Evolutionary conservation across 2,797 vertebrate species (phyloP).

Genomic region (Amniataba percoides): DNA sequence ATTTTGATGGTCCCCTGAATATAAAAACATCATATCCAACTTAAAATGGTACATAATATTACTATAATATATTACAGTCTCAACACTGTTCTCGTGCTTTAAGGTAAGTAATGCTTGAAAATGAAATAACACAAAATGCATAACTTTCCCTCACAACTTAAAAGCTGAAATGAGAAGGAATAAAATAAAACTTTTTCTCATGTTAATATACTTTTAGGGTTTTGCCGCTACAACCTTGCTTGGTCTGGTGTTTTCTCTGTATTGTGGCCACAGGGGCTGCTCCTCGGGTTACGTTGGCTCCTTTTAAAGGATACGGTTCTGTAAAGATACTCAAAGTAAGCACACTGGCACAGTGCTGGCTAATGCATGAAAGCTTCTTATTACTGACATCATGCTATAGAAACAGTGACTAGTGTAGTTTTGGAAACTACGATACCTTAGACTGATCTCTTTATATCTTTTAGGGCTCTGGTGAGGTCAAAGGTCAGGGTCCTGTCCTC

Average conservation of each 20-base stretch:
- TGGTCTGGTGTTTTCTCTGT: neutral
- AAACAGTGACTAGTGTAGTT: neutral
- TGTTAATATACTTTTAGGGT: neutral
- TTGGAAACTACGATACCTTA: neutral
- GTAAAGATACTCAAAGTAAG: neutral
- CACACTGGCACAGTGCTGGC: neutral
- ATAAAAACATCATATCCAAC: neutral
- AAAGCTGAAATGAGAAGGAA: neutral
- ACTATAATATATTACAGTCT: neutral
- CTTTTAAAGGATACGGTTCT: neutral
- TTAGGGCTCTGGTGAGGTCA: neutral
- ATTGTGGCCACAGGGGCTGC: neutral
- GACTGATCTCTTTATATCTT: neutral
- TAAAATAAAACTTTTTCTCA: neutral
- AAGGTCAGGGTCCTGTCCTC: slow-evolving; percentile 16
- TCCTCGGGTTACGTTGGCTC: neutral
- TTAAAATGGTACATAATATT: neutral
- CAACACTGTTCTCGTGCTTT: neutral
- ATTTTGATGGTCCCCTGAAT: neutral
- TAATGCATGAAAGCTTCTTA: neutral
- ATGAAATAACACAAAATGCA: neutral
- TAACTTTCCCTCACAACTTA: neutral
- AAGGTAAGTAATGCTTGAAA: neutral
- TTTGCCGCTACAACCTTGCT: neutral
- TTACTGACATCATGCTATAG: neutral